These are phyloP conservation scores for Chionis minor DNA, from an alignment of 2,113 vertebrate genomes.

Conservation along the genomic window DNA sequence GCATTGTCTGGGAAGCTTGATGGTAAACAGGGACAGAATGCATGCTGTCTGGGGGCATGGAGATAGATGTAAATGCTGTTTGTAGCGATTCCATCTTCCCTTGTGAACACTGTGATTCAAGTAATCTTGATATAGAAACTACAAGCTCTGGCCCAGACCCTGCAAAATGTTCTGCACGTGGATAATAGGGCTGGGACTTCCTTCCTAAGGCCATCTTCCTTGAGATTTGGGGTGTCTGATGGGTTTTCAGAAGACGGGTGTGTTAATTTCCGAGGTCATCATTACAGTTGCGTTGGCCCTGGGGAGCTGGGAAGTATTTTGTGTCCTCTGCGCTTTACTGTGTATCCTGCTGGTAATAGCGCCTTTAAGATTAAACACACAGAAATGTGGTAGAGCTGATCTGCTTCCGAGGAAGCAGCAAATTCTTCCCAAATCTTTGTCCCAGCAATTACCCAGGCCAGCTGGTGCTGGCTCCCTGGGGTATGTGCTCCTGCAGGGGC, in stretches of 20 bases:
- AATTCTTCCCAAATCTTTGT: background rate
- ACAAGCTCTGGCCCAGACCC: background rate
- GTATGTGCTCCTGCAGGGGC: background rate
- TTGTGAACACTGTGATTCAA: background rate
- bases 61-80: background rate
- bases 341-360: background rate
- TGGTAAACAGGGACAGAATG: background rate
- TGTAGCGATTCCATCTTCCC: background rate
- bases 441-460: background rate
- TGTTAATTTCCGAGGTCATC: background rate
- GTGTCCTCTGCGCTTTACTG: background rate
- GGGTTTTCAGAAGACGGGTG: background rate
- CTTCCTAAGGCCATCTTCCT: background rate
- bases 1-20: background rate
- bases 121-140: background rate
- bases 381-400: background rate
- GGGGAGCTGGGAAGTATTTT: background rate
- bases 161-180: background rate
- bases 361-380: background rate
- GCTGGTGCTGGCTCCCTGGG: background rate
- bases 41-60: background rate
- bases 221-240: background rate
- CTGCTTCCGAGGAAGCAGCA: background rate
- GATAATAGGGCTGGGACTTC: background rate
- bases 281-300: fast-evolving